Evolutionary conservation across 2,113 vertebrate genomes (phyloP), one percentile per base, ranked within the genome.

Genomic region (Henicopernis longicauda): DNA sequence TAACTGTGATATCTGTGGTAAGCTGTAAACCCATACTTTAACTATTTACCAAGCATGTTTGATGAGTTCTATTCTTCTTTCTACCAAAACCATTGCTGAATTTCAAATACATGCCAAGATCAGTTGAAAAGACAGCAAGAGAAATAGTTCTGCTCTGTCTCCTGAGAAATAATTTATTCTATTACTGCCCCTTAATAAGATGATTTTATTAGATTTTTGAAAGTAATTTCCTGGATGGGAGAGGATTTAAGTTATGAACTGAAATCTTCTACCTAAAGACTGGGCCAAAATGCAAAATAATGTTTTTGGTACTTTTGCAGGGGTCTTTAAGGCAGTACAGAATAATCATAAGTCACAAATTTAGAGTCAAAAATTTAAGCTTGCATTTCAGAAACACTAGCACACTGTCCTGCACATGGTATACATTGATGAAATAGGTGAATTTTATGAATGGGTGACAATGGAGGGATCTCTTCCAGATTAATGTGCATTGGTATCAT

Each of bases 391-490:
- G 27, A 50, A 5, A 2, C 18, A 36, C 27, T 29, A 67, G 2
- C 0, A 0, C 5, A 26, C 22, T 67, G 18, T 36, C 16, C 8
- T 54, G 25, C 61, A 23, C 0, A 0, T 1, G 1, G 5, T 10
- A 22, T 26, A 12, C 1, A 7, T 38, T 87, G 23, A 67, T 2
- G 9, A 49, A 73, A 44, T 4, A 55, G 2, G 6, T 80, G 16
- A 67, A n/a, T 81, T 86, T 95, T 61, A 57, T 38, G n/a, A 82
- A 7, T 45, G 16, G 7, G 4, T 76, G 34, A 42, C 11, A 57
- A 12, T 13, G 13, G 26, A 26, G 2, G 7, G 8, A 17, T 65
- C 6, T 71, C 54, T 54, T 96, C 22, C 8, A 58, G 40, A 40
- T 73, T 27, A 34, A 49, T 45, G 11, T 45, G 4, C 32, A 70